These are phyloP conservation scores for Syrmaticus mikado DNA, from an alignment of 2,113 vertebrate species.

Conservation along the genomic window DNA sequence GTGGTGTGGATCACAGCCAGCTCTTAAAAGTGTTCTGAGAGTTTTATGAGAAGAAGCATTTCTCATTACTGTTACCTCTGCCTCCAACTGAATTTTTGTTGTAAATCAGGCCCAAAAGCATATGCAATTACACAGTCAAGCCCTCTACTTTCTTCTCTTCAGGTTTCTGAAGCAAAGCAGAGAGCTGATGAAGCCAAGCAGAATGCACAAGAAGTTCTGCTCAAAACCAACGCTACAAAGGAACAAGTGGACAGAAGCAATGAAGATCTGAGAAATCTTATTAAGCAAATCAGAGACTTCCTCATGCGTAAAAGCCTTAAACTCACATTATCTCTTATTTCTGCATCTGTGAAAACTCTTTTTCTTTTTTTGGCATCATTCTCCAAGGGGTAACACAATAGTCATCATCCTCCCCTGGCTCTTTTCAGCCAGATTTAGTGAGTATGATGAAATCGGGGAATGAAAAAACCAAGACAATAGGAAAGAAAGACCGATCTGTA, in stretches of 20 bases:
- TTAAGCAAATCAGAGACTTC: slow-evolving; percentile 94
- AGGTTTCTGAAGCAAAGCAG: slow-evolving; percentile 93
- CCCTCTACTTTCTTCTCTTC: not conserved
- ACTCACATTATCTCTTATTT: not conserved
- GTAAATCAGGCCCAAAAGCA: not conserved
- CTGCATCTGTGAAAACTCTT: not conserved
- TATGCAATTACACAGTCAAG: not conserved
- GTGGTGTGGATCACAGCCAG: slow-evolving; percentile 1
- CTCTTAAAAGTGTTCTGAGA: slow-evolving; percentile 16
- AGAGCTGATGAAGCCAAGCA: slow-evolving; percentile 92
- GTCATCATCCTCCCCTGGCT: not conserved
- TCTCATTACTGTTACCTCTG: not conserved
- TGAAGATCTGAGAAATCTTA: slow-evolving; percentile 90
- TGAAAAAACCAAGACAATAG: not conserved
- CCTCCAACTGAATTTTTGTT: not conserved
- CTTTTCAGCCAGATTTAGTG: not conserved
- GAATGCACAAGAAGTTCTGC: slow-evolving; percentile 87
- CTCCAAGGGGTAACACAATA: not conserved
- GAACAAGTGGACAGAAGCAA: slow-evolving; percentile 90
- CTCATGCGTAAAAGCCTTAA: slow-evolving; percentile 85
- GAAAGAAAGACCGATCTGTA: not conserved
- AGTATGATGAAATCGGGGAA: not conserved
- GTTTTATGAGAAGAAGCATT: slow-evolving; percentile 36
- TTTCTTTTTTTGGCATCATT: not conserved
- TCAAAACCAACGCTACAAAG: slow-evolving; percentile 92